Base-by-base conservation (phyloP, 2,113 vertebrate genomes). In the Carlito syrichta region DNA sequence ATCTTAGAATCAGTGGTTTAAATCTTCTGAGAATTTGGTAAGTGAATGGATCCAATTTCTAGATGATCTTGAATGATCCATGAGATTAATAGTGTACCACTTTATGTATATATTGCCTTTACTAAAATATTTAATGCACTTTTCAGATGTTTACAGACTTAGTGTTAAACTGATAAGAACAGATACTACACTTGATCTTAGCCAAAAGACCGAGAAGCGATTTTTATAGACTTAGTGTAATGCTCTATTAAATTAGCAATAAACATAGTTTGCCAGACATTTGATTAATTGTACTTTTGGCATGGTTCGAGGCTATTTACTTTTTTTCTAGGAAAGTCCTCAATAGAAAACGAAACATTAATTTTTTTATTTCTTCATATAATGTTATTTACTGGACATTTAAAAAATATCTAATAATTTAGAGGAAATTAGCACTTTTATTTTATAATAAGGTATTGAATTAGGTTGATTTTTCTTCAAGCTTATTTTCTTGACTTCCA, bases 261-360 rank as follows among this genome's bases (percentile, higher is more conserved):
- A 88, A 94, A 73, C 32, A 52, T 3, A 25, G 9, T 86, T 48
- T 88, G 10, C 43, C n/a, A 84, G 54, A 84, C 12, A 63, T 62
- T 89, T 94, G 62, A 92, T 82, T 62, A 7, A 91, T 89, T 81
- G 23, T 90, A 71, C 54, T 62, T 94, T 89, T 91, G 69, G 7
- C 38, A 30, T 90, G 17, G 2, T 38, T 66, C 25, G 69, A 73
- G 82, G 13, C 48, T 94, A 12, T 83, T 95, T 92, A 77, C 14
- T 43, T 58, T 86, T 78, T 56, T 76, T 27, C 30, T 88, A 68
- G 60, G 40, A 5, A 40, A 88, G 40, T 77, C 20, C 9, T 89
- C 38, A 73, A 52, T 45, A 90, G 63, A 76, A 85, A 73, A 78
- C 13, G 85, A 87, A 93, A 27, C 20, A 32, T 38, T 60, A 54